These are phyloP conservation scores for Nemapogon koenigi DNA, from an alignment of 2,888 invertebrate species.

Conservation along the genomic window DNA sequence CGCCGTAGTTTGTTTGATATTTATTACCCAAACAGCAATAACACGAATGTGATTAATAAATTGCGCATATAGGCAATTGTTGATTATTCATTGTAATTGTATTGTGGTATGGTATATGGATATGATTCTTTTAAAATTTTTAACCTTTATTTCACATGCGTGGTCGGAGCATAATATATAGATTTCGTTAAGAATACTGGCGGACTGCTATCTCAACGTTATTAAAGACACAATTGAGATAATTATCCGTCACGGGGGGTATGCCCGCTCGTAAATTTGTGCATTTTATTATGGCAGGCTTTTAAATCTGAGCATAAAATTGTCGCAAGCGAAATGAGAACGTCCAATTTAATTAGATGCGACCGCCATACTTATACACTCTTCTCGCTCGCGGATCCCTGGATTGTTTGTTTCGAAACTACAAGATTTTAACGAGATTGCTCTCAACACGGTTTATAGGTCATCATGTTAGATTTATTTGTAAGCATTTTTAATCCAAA, in stretches of 20 bases:
- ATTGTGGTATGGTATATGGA: too few species aligned
- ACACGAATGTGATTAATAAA: too few species aligned
- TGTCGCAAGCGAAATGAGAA: slow-evolving; percentile 44
- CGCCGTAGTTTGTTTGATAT: too few species aligned
- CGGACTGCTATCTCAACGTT: slow-evolving; percentile 22
- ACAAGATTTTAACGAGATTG: slow-evolving; percentile 56
- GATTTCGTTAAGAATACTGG: slow-evolving; percentile 19
- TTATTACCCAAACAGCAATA: too few species aligned
- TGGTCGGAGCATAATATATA: slow-evolving; percentile 9
- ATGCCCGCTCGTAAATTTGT: slow-evolving; percentile 36
- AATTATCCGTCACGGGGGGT: slow-evolving; percentile 40
- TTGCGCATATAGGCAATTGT: too few species aligned
- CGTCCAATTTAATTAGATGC: slow-evolving; percentile 50
- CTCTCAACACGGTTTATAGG: slow-evolving; percentile 48
- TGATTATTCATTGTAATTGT: too few species aligned
- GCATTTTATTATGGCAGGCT: slow-evolving; percentile 38
- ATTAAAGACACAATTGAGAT: slow-evolving; percentile 26
- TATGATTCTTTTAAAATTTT: too few species aligned
- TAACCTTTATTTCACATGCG: too few species aligned
- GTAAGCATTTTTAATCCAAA: slow-evolving; percentile 39
- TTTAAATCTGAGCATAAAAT: slow-evolving; percentile 49
- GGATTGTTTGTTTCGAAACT: slow-evolving; percentile 39
- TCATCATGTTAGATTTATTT: slow-evolving; percentile 51
- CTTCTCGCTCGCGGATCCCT: slow-evolving; percentile 16
- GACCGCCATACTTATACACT: slow-evolving; percentile 17